Evolutionary conservation across 2,113 vertebrate species (phyloP).

Genomic region (Paraplagusia blochii): DNA sequence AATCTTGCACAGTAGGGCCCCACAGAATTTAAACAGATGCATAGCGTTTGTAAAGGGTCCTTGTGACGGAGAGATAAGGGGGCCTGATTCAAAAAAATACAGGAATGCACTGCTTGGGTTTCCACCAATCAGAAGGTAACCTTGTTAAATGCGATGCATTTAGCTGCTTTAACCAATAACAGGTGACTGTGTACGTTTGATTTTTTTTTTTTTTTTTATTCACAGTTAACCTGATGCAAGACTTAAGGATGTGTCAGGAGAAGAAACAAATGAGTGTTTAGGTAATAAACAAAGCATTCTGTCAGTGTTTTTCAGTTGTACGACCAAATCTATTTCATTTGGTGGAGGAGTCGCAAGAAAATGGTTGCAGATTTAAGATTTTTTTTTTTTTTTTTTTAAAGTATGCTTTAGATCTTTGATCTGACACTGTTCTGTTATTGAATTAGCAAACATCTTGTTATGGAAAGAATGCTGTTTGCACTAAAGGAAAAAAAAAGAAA

Average conservation of each 20-base stretch:
- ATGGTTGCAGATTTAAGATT: too few species aligned
- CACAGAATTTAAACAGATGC: slow-evolving; percentile 63
- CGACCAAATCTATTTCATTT: too few species aligned
- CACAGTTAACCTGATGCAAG: background rate
- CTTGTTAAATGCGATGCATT: slow-evolving; percentile 8
- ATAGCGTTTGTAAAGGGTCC: slow-evolving; percentile 46
- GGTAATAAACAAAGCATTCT: too few species aligned
- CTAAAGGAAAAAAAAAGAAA: too few species aligned
- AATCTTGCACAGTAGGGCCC: slow-evolving; percentile 55
- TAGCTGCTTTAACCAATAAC: slow-evolving; percentile 35
- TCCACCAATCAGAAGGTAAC: slow-evolving; percentile 48
- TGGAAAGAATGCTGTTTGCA: background rate
- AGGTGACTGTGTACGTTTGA: slow-evolving; percentile 7
- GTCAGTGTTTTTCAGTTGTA: too few species aligned
- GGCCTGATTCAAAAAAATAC: slow-evolving; percentile 63
- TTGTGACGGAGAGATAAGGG: slow-evolving; percentile 17
- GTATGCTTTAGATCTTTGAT: too few species aligned
- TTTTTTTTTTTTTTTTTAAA: too few species aligned
- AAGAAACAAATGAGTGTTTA: too few species aligned
- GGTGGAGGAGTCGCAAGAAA: too few species aligned
- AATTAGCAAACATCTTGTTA: too few species aligned
- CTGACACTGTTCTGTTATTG: too few species aligned
- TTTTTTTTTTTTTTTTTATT: background rate
- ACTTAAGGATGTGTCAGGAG: too few species aligned
- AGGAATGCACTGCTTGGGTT: slow-evolving; percentile 23